Conservation (phyloP, 2,888 invertebrate genomes). For the Allacma fusca region DNA sequence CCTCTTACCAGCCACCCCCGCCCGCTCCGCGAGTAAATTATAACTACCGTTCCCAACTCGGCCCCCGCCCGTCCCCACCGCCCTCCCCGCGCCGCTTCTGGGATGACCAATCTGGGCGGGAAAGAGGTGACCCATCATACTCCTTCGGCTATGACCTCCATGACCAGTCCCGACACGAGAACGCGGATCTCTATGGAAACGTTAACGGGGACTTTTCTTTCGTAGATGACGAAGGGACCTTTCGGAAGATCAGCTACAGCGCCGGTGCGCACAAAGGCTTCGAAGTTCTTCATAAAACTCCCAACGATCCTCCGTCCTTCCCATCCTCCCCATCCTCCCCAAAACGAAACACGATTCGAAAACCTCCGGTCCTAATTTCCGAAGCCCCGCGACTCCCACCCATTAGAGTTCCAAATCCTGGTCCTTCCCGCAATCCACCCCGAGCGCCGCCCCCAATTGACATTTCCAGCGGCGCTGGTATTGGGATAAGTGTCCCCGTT, state of each 20-base stretch:
- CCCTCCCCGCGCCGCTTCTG: neutral
- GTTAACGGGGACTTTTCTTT: slow-evolving; percentile 50
- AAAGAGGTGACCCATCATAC: slow-evolving; percentile 50
- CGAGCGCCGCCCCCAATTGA: neutral
- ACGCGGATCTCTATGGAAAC: slow-evolving; percentile 54
- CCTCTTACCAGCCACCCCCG: neutral
- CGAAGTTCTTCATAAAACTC: slow-evolving; percentile 31
- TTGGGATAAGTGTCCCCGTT: neutral
- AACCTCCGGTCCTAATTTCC: too few relatives aligned
- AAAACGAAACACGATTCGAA: too few relatives aligned
- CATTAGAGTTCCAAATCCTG: slow-evolving; percentile 7
- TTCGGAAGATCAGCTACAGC: slow-evolving; percentile 53
- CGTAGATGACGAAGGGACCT: slow-evolving; percentile 55
- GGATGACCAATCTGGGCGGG: slow-evolving; percentile 14
- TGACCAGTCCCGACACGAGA: slow-evolving; percentile 55
- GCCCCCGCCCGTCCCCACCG: slow-evolving; percentile 4
- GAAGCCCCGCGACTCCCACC: too few relatives aligned
- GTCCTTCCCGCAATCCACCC: neutral
- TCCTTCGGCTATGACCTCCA: slow-evolving; percentile 54
- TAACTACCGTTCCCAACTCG: slow-evolving; percentile 19
- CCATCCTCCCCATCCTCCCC: too few relatives aligned
- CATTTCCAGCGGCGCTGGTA: neutral
- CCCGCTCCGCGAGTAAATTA: too few relatives aligned
- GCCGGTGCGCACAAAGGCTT: slow-evolving; percentile 58
- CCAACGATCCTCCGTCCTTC: too few relatives aligned